Evolutionary conservation across 2,797 vertebrate species (phyloP), one percentile per base, ranked within the genome.

Genomic region (Acipenser oxyrinchus): DNA sequence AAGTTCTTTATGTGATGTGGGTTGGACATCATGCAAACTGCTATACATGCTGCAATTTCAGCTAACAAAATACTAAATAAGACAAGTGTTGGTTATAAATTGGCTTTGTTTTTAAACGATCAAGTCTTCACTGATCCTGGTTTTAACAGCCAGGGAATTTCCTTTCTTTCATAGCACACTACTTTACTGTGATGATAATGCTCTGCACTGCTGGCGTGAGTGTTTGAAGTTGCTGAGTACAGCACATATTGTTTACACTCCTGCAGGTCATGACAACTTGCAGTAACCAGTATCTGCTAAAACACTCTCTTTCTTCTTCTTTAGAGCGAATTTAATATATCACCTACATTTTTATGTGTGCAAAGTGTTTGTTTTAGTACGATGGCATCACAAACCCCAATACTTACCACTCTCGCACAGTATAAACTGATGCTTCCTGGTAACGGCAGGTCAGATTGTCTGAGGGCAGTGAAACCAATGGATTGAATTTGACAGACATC

Each of bases 91-190:
- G 60, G 69, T 68, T 65, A 18, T 51, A 62, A 62, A 69, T 49
- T 60, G 52, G 71, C 66, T 73, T 69, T 75, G 75, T 71, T 72
- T 77, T 74, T 73, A 75, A 78, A 70, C 70, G 60, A 72, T 59
- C 68, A 68, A 72, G 72, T 80, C 18, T 67, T 62, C 70, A 74
- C 76, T 79, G 79, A 83, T 82, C 64, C 79, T 79, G 76, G 75
- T 76, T 82, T 79, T 81, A 72, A 78, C 65, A 74, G 78, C 78
- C 76, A 76, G 89, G 89, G 89, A 86, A 88, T 90, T 92, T 91
- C 89, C 90, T 87, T 75, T 73, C 78, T 68, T 85, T 81, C 80
- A 72, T 80, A 84, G 76, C 78, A 72, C 80, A 84, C 78, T 78
- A 76, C 79, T 83, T 87, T 78, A 81, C 78, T 86, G 78, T 78